Conservation (phyloP, 1,140 invertebrate species). For the Drosophila rhopaloa region DNA sequence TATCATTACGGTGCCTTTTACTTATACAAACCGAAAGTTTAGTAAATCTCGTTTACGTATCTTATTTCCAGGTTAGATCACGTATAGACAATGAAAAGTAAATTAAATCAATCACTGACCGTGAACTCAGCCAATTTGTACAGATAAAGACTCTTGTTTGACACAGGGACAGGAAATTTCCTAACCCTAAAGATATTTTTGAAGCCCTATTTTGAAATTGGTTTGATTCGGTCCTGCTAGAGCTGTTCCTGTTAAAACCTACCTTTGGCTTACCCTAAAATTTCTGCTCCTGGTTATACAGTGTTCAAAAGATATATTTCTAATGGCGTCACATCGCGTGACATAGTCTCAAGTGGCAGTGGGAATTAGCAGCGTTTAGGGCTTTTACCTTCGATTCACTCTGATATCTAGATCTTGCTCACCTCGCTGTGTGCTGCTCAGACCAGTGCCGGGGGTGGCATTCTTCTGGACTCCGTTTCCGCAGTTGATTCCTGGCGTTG, state of each 20-base stretch:
- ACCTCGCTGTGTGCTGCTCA: conserved; percentile 55
- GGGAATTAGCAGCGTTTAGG: conserved; percentile 9
- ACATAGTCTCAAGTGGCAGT: conserved; percentile 1
- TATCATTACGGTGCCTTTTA: background rate
- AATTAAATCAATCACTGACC: conserved; percentile 76
- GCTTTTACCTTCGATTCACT: too few species aligned
- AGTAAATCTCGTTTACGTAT: conserved; percentile 46
- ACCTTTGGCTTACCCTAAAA: too few species aligned
- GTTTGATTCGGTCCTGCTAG: too few species aligned
- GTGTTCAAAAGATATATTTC: too few species aligned
- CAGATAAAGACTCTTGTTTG: background rate
- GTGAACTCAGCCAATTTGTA: conserved; percentile 45
- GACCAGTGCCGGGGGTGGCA: conserved; percentile 10
- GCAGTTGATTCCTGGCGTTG: background rate
- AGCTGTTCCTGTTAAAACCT: too few species aligned
- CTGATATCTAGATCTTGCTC: conserved; percentile 9
- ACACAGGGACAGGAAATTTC: background rate
- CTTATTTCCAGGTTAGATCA: conserved; percentile 68
- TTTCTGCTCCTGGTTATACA: too few species aligned
- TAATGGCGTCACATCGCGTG: background rate
- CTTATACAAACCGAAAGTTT: conserved; percentile 24
- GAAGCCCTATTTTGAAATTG: too few species aligned
- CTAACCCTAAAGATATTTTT: too few species aligned
- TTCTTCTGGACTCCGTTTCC: conserved; percentile 34
- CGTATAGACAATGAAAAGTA: conserved; percentile 41